Evolutionary conservation across 2,888 invertebrate genomes (phyloP), one percentile per base, ranked within the genome.

Genomic region (Cephus runcator): DNA sequence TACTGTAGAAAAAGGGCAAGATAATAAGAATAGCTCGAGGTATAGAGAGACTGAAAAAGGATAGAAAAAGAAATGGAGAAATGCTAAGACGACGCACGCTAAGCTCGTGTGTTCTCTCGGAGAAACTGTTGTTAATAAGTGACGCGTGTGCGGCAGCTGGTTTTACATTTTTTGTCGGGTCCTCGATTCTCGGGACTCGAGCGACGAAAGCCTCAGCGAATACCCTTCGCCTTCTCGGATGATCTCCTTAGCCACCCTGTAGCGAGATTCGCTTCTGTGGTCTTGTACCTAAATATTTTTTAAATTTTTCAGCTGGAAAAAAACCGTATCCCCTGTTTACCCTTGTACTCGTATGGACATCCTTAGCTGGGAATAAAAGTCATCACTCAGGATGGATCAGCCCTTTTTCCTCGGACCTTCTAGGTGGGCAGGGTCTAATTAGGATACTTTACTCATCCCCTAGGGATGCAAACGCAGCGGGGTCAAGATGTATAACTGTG

Each of bases 91-190:
- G 71, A 34, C 71, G 71, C 71, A 34, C 71, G 71, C 71, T 56
- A 56, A 30, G 71, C 83, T 81, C 81, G 73, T 83, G 85, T 81
- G 83, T 81, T 83, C 56, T 23, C 56, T 56, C 82, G 83, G 86
- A 87, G 87, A 87, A 86, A 86, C 87, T 85, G 87, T 87, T 86
- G 88, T 88, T 88, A 88, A 87, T 86, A 87, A 86, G 85, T 88
- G 89, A 90, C 90, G 90, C 90, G 90, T 90, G 90, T 90, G 88
- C 87, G 87, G 87, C 90, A 90, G 89, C 90, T 90, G 90, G 87
- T 88, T 86, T 85, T 81, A 88, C 84, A 84, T 87, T 87, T 89
- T 89, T 88, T 83, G 73, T 77, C 73, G 69, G 80, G 74, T 81
- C 76, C 82, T 75, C 77, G 78, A 79, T 79, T 79, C 79, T 79